A percentile compares a stretch with the other conserved stretches of the same genome.
These are phyloP conservation scores for Falco berigora DNA, from an alignment of 2,797 vertebrate species.

Conservation along the genomic window DNA sequence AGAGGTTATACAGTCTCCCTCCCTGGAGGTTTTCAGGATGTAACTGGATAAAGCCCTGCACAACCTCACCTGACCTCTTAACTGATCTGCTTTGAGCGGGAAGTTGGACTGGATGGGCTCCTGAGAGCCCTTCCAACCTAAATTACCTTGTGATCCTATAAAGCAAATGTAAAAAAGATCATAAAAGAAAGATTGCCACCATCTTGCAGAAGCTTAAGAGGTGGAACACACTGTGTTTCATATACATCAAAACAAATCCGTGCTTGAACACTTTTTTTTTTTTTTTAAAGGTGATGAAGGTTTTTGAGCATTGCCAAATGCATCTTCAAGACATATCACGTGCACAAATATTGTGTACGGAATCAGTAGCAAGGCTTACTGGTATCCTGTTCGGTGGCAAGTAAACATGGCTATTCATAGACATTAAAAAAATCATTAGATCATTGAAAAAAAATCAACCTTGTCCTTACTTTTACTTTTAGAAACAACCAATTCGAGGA, in stretches of 20 bases:
- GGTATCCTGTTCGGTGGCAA: background rate
- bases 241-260: background rate
- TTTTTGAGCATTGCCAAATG: background rate
- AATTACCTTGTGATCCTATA: background rate
- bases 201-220: background rate
- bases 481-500: background rate
- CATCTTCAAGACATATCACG: background rate
- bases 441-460: background rate
- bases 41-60: background rate
- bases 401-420: background rate
- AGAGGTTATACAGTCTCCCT: background rate
- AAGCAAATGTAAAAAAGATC: background rate
- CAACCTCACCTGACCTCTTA: background rate
- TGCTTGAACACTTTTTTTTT: background rate
- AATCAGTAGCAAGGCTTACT: background rate
- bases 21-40: background rate
- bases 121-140: background rate
- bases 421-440: background rate
- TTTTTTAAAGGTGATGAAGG: background rate
- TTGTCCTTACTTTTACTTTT: background rate
- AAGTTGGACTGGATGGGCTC: background rate
- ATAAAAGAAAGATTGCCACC: background rate
- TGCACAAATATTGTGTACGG: background rate
- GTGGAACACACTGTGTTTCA: background rate
- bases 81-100: background rate